Evolutionary conservation across 2,113 vertebrate genomes (phyloP), one percentile per base, ranked within the genome.

Genomic region (Pseudorhombus dupliciocellatus): DNA sequence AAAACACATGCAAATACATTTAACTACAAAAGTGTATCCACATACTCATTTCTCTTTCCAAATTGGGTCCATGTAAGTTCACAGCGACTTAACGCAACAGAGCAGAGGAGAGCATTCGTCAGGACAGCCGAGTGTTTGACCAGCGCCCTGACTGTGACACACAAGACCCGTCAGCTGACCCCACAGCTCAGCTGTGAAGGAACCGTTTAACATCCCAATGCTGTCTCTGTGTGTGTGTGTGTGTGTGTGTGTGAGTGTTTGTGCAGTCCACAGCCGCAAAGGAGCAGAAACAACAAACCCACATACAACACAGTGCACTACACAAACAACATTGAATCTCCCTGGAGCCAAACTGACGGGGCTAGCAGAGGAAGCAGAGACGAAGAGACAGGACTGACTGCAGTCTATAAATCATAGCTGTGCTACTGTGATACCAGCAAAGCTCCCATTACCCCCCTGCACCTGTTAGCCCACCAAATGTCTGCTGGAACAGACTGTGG

Each of bases 391-490:
- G 53, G 66, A 50, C 55, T 69, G 77, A 86, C 55, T 74, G 74
- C 40, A 80, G 79, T 84, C 66, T 82, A 86, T 89, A 87, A 88
- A 88, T 87, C 84, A 81, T 71, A 67, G 62, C 20, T 63, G 55
- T 60, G 61, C 54, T 77, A 70, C 53, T 46, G 65, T 73, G 70
- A 83, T 59, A 73, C 66, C 21, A 53, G 62, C 30, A 25, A 66
- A 57, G 55, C 65, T 68, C 58, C 53, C 57, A 55, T 69, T 74
- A 59, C 67, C 63, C 71, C 69, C 31, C 15, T 68, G 71, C 79
- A 90, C 82, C 83, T 84, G 83, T 87, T 84, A 72, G 65, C 56
- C 62, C 34, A 75, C 51, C 5, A 16, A 56, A 63, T 70, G 70
- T 70, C 55, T 55, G 55, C 50, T 63, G 37, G 56, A 75, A 63